A percentile compares a stretch with the other conserved stretches of the same genome.
Evolutionary conservation across 2,797 vertebrate species (phyloP).

Genomic region (Capromys pilorides): DNA sequence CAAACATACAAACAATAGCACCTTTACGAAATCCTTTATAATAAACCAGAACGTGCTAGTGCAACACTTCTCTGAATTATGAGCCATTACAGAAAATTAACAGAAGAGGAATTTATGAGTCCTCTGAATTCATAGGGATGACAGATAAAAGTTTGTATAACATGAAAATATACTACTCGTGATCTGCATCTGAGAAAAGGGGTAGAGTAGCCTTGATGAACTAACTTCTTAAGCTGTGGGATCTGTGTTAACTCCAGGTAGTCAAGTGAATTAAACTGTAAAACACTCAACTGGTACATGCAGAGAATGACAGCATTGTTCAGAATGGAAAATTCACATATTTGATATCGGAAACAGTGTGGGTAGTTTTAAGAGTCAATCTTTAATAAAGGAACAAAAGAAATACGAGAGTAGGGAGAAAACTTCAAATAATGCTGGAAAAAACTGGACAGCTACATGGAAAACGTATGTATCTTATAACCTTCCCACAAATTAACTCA

Average conservation of each 20-base stretch:
- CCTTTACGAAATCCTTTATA: neutral
- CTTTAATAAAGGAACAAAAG: neutral
- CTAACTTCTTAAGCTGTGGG: neutral
- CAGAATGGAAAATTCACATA: neutral
- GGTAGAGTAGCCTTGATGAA: neutral
- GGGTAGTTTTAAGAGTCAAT: neutral
- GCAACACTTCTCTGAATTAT: neutral
- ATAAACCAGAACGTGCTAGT: neutral
- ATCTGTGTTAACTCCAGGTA: neutral
- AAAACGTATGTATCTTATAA: neutral
- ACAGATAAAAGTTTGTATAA: neutral
- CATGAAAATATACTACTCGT: neutral
- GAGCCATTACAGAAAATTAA: neutral
- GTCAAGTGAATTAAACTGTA: neutral
- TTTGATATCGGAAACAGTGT: neutral
- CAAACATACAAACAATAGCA: neutral
- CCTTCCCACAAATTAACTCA: constrained; percentile 19
- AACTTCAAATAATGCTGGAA: neutral
- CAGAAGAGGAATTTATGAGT: neutral
- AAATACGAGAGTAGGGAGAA: neutral
- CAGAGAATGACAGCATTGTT: neutral
- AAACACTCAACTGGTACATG: neutral
- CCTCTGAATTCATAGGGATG: neutral
- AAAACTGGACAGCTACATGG: neutral
- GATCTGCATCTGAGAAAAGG: neutral